Percentiles rank a stretch among this genome's conserved stretches.
Evolutionary conservation across 2,888 invertebrate genomes (phyloP).

Genomic region (Leptogaster cylindrica): DNA sequence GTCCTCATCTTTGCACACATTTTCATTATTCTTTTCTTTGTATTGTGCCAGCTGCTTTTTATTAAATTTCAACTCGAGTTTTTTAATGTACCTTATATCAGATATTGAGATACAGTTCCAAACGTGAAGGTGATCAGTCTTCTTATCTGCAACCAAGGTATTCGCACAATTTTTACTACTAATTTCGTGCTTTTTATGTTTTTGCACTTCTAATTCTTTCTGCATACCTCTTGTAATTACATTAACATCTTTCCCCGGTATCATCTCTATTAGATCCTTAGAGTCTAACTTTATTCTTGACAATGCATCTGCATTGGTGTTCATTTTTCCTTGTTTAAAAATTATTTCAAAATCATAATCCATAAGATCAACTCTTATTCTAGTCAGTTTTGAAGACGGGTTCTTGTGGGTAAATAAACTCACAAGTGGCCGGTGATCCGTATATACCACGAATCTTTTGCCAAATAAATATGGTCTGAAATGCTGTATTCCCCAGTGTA

Average conservation of each 20-base stretch:
- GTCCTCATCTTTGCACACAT: background rate
- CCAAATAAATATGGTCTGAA: constrained; percentile 54
- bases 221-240: constrained; percentile 4
- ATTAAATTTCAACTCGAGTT: constrained; percentile 6
- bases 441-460: constrained; percentile 51
- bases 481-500: constrained; percentile 49
- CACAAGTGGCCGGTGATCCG: constrained; percentile 52
- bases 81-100: background rate
- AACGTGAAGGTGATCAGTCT: constrained; percentile 2
- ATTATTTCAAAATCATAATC: constrained; percentile 51
- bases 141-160: background rate
- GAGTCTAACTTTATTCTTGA: constrained; percentile 16
- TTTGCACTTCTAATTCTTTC: background rate
- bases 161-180: constrained; percentile 5
- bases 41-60: background rate
- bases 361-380: constrained; percentile 52
- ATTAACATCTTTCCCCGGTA: background rate
- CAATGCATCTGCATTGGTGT: constrained; percentile 45
- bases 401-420: constrained; percentile 50
- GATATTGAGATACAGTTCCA: constrained; percentile 4
- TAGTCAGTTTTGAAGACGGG: constrained; percentile 50
- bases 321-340: constrained; percentile 48
- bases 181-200: background rate
- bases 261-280: background rate
- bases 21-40: background rate